phyloP scores from a whole-genome alignment of 2,888 invertebrate species.

The Pocota personata region DNA sequence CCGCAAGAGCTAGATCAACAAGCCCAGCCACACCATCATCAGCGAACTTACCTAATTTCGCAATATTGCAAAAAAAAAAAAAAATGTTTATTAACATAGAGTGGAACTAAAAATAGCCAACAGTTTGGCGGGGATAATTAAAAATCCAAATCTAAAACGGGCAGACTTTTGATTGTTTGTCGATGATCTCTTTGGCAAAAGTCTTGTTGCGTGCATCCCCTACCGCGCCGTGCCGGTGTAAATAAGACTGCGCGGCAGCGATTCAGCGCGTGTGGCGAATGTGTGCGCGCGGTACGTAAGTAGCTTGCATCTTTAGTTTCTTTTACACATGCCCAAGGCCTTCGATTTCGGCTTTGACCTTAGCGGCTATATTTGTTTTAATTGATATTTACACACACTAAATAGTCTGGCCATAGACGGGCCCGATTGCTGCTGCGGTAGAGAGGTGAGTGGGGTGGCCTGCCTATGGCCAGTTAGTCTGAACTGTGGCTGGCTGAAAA shows the following conservation, averaged over 20 bases:
- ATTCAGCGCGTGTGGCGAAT: neutral
- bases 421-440: neutral
- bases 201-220: neutral
- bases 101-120: conserved; percentile 28
- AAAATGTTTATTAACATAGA: conserved; percentile 27
- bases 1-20: conserved; percentile 5
- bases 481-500: neutral
- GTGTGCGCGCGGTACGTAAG: neutral
- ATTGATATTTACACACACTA: conserved; percentile 55
- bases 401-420: conserved; percentile 30
- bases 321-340: conserved; percentile 26
- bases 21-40: neutral
- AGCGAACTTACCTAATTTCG: conserved; percentile 20
- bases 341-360: conserved; percentile 54
- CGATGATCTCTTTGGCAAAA: neutral
- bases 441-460: conserved; percentile 7
- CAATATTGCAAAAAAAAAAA: conserved; percentile 46
- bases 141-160: neutral
- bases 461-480: neutral
- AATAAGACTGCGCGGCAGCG: conserved; percentile 17
- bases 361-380: conserved; percentile 55
- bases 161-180: conserved; percentile 9
- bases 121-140: conserved; percentile 42
- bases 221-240: neutral
- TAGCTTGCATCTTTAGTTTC: conserved; percentile 24